Conservation (phyloP, 2,888 invertebrate species). For the Callosobruchus maculatus region DNA sequence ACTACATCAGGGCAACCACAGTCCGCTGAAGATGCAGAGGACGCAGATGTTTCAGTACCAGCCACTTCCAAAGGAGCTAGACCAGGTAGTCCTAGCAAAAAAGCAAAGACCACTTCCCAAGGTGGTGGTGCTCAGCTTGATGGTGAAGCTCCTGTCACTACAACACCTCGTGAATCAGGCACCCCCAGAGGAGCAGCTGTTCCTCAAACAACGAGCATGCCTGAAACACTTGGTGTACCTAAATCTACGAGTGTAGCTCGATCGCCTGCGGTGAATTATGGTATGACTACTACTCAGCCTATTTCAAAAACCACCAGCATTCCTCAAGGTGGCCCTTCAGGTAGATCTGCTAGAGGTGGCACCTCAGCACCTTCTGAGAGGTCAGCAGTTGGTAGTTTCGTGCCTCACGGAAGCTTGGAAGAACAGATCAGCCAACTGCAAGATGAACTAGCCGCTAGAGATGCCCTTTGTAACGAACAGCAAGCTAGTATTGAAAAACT, state of each 20-base stretch:
- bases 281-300: too few relatives aligned
- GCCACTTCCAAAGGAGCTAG: not conserved
- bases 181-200: not conserved
- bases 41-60: not conserved
- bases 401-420: not conserved
- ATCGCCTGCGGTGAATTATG: too few relatives aligned
- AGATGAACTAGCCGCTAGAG: slow-evolving; percentile 20
- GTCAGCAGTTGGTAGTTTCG: too few relatives aligned
- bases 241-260: not conserved
- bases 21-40: not conserved
- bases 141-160: too few relatives aligned
- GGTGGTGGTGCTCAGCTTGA: not conserved
- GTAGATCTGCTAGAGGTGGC: too few relatives aligned
- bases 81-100: not conserved
- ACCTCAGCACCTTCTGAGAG: too few relatives aligned
- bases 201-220: not conserved
- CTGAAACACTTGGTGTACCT: not conserved
- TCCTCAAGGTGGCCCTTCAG: too few relatives aligned
- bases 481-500: slow-evolving; percentile 33
- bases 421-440: not conserved
- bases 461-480: slow-evolving; percentile 33
- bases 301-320: too few relatives aligned
- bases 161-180: not conserved
- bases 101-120: not conserved
- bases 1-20: not conserved